Conservation (phyloP, 1,140 invertebrate genomes). For the Anoplolepis gracilipes region DNA sequence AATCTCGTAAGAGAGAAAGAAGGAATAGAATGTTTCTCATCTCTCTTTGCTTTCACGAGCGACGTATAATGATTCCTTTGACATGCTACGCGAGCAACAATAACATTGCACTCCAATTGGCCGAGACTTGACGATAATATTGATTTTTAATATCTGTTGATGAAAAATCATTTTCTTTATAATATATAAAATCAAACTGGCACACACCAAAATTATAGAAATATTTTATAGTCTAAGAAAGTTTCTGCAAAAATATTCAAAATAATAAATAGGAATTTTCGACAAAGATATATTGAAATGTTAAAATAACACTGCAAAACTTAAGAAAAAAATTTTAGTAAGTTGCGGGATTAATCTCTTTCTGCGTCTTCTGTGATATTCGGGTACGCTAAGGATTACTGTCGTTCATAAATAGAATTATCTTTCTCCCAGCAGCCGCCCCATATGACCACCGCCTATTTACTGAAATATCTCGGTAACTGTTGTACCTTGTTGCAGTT, state of each 20-base stretch:
- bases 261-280: neutral
- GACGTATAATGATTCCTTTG: conserved; percentile 13
- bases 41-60: conserved; percentile 47
- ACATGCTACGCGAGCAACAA: conserved; percentile 17
- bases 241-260: neutral
- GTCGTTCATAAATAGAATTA: conserved; percentile 61
- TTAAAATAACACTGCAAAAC: neutral
- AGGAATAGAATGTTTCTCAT: conserved; percentile 1
- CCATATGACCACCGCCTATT: conserved; percentile 40
- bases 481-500: neutral
- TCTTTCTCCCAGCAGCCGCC: conserved; percentile 19
- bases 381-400: conserved; percentile 33
- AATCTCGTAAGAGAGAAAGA: conserved; percentile 5
- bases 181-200: neutral
- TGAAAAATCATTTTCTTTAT: neutral
- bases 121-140: neutral
- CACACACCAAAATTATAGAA: neutral
- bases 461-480: conserved; percentile 57
- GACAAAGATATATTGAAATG: neutral
- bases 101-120: neutral
- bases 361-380: neutral
- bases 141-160: neutral
- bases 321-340: neutral
- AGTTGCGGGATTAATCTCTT: conserved; percentile 1
- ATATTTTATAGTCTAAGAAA: neutral